These are phyloP conservation scores for Lycophotia porphyrea DNA, from an alignment of 2,888 invertebrate genomes.

Conservation along the genomic window DNA sequence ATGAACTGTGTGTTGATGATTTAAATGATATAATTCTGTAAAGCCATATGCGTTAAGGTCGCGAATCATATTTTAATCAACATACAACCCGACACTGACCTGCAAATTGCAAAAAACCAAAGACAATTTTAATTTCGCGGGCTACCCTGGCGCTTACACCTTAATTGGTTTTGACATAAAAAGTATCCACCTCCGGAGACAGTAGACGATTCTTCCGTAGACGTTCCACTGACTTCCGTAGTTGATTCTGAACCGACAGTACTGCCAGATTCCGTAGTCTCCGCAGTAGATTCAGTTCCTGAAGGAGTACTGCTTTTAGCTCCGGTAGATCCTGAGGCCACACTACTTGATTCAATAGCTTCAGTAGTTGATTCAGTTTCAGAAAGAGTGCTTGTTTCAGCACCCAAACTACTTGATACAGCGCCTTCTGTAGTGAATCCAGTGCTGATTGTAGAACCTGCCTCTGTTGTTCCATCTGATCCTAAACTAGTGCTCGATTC, in stretches of 20 bases:
- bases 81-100: too few species aligned
- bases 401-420: constrained; percentile 21
- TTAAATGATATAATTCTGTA: too few species aligned
- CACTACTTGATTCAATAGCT: constrained; percentile 22
- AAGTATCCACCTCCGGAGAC: constrained; percentile 31
- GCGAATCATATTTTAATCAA: too few species aligned
- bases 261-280: constrained; percentile 12
- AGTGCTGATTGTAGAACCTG: constrained; percentile 18
- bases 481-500: constrained; percentile 18
- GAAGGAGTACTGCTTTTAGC: constrained; percentile 20
- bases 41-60: too few species aligned
- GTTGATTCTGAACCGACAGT: constrained; percentile 36
- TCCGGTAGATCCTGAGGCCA: constrained; percentile 20
- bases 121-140: too few species aligned
- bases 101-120: too few species aligned
- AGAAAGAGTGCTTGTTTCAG: constrained; percentile 26
- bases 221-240: constrained; percentile 33
- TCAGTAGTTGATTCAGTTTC: constrained; percentile 25
- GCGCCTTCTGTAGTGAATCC: constrained; percentile 21
- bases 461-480: constrained; percentile 26
- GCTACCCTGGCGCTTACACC: too few species aligned
- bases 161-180: not conserved
- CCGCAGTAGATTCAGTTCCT: constrained; percentile 9
- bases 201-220: constrained; percentile 46
- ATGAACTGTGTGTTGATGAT: too few species aligned